Base-by-base conservation (phyloP, 1,140 invertebrate species). In the Drosophila auraria region DNA sequence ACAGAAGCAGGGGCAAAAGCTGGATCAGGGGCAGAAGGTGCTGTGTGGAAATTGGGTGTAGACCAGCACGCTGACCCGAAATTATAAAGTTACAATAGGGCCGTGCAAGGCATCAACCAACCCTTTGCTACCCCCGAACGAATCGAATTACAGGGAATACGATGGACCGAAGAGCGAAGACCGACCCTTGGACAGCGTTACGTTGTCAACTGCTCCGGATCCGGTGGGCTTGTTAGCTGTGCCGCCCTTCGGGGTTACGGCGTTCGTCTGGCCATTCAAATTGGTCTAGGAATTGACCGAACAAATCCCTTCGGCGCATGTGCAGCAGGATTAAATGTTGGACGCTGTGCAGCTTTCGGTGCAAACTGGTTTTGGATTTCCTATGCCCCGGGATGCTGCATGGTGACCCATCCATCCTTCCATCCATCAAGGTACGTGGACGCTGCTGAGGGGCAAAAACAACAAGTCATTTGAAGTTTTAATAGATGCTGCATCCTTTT, bases 401-500 rank as follows among this genome's bases (percentile, higher is more conserved):
- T 77, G 74, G 77, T 82, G 36, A 57, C 54, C 86, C 78, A 87
- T 79, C 70, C 80, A 80, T 83, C 84, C 54, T n/a, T 57, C 81
- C 81, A 87, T 82, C 81, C 65, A 89, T 89, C 84, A 81, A 80
- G 36, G 76, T 68, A 78, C 75, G n/a, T 77, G 72, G 72, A 77
- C 80, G 82, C 68, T 81, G 82, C 78, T 78, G 51, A 66, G 68
- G 68, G 86, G 59, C 72, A 60, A 72, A 83, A 87, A 83, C 73
- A 83, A 89, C 84, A 89, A 87, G 86, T 87, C 83, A 87, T 87
- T 87, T 87, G 82, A 87, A 87, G 81, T 82, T 87, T 81, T 76
- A 87, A 87, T 87, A 87, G 86, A 89, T 74, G 84, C 80, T 87
- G 78, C 86, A 87, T 84, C 86, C 84, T 90, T 89, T 84, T 81